Evolutionary conservation across 2,113 vertebrate genomes (phyloP).

Genomic region (Otocyon megalotis): DNA sequence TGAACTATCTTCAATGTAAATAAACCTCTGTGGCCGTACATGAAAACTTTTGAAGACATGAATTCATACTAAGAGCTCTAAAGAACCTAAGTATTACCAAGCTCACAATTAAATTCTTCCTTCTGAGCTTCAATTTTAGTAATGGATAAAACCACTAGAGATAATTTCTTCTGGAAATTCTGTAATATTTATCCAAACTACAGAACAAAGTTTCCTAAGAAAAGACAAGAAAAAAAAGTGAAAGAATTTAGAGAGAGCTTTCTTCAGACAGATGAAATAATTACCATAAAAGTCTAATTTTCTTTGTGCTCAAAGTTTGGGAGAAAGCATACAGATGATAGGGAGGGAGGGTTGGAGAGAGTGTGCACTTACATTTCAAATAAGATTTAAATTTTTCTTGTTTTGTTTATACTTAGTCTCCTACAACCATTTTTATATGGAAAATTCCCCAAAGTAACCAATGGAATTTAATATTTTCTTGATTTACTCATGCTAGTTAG

Average conservation of each 20-base stretch:
- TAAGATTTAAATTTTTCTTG: neutral
- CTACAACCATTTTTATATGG: neutral
- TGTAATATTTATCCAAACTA: neutral
- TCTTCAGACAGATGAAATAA: neutral
- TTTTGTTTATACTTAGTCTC: neutral
- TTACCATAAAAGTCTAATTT: neutral
- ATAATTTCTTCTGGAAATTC: neutral
- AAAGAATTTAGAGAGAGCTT: neutral
- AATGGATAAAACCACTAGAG: neutral
- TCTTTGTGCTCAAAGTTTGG: neutral
- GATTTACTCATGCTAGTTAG: neutral
- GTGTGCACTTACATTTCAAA: neutral
- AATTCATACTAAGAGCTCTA: neutral
- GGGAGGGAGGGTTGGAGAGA: rapidly evolving
- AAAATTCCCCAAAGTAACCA: neutral
- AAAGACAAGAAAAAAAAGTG: neutral
- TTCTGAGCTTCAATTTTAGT: neutral
- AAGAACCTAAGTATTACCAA: neutral
- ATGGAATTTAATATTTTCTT: neutral
- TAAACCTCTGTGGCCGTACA: neutral
- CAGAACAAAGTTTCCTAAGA: neutral
- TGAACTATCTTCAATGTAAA: neutral
- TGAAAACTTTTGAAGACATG: neutral
- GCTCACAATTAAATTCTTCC: neutral
- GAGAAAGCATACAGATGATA: neutral